Evolutionary conservation across 2,797 vertebrate genomes (phyloP), one percentile per base, ranked within the genome.

Genomic region (Gymnocypris eckloni): DNA sequence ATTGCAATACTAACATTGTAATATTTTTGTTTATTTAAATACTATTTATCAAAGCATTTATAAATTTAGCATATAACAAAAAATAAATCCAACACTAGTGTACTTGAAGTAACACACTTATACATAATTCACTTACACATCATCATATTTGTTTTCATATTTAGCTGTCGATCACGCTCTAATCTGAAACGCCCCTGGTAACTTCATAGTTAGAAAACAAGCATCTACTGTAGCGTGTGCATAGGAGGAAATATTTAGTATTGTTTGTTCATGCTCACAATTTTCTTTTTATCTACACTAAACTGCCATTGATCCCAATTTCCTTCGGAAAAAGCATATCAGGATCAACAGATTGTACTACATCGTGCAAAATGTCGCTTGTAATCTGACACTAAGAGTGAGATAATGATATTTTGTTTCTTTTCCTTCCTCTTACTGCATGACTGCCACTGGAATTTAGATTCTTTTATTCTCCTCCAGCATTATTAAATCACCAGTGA

Each of bases 401-500:
- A 79, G 82, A 82, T 88, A 69, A 86, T 77, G 61, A 69, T 50
- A 59, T 76, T 79, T 79, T 72, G 54, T 85, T 84, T 81, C 43
- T 64, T 37, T 64, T 71, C 56, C 25, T 41, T 66, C 33, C 37
- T 59, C 71, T 87, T 45, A 22, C 43, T 56, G 76, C 83, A 59
- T 70, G 79, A 84, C 83, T 83, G 81, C n/a, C 54, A 73, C 28
- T 61, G n/a, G 22, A 83, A 82, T 78, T 72, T 81, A 37, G 76
- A 76, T n/a, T 79, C 48, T 86, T 87, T 87, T 80, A 77, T 86
- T 88, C 79, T 79, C 75, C 37, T 41, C 25, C 56, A 70, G 66
- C 33, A 76, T 87, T 75, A 87, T 87, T 88, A 88, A 87, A 90
- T 89, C 56, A 85, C 41, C 71, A 75, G 61, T 56, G 78, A 87